phyloP scores from a whole-genome alignment of 2,888 invertebrate genomes.

The Apotomis betuletana region DNA sequence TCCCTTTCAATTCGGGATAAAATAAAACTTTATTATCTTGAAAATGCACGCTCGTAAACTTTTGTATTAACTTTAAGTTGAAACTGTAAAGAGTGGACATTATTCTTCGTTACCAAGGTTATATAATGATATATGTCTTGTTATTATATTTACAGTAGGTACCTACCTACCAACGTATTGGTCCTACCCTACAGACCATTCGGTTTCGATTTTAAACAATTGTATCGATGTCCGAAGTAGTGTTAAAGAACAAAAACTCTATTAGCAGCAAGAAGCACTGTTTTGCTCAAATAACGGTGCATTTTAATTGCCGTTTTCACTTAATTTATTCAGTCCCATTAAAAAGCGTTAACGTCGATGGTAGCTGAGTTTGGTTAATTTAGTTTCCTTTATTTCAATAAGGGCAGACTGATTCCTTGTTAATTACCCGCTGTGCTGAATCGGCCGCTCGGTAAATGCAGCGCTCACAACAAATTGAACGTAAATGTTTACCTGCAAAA shows the following conservation, averaged over 20 bases:
- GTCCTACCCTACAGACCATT: too few relatives aligned
- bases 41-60: too few relatives aligned
- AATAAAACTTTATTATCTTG: neutral
- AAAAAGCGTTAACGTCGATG: slow-evolving; percentile 24
- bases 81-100: too few relatives aligned
- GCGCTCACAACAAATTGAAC: slow-evolving; percentile 54
- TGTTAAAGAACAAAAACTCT: neutral
- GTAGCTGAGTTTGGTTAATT: slow-evolving; percentile 55
- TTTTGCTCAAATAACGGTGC: slow-evolving; percentile 14
- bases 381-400: slow-evolving; percentile 71
- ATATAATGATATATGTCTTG: too few relatives aligned
- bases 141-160: too few relatives aligned
- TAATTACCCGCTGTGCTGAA: slow-evolving; percentile 69
- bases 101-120: too few relatives aligned
- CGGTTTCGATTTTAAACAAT: neutral
- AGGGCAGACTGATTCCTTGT: slow-evolving; percentile 70
- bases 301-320: slow-evolving; percentile 30
- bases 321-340: slow-evolving; percentile 29
- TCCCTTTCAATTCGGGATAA: neutral
- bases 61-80: too few relatives aligned
- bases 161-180: too few relatives aligned
- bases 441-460: slow-evolving; percentile 51
- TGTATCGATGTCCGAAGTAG: neutral
- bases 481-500: slow-evolving; percentile 68
- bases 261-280: neutral